Evolutionary conservation across 2,797 vertebrate genomes (phyloP).

Genomic region (Falco cherrug): DNA sequence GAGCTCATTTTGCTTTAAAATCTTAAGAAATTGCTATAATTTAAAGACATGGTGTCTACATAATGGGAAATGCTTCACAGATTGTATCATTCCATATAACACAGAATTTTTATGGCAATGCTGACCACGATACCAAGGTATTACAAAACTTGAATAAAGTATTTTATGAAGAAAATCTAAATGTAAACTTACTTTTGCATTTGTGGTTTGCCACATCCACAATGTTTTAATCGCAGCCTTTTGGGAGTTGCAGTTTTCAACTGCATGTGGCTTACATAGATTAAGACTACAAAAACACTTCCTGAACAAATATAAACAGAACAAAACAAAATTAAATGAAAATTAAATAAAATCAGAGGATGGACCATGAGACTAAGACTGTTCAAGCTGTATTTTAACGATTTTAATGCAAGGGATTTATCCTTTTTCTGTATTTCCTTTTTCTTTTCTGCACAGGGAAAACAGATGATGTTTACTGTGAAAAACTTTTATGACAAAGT

Average conservation of each 20-base stretch:
- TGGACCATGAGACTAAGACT: slow-evolving; percentile 11
- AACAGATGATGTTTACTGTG: slow-evolving; percentile 37
- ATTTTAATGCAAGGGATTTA: not conserved
- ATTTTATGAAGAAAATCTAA: slow-evolving; percentile 61
- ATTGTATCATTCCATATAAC: slow-evolving; percentile 79
- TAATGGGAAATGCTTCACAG: slow-evolving; percentile 82
- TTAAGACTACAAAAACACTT: slow-evolving; percentile 76
- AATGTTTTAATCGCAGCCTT: slow-evolving; percentile 80
- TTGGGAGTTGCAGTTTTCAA: slow-evolving; percentile 83
- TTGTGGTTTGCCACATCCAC: slow-evolving; percentile 78
- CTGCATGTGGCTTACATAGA: slow-evolving; percentile 78
- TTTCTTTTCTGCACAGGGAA: not conserved
- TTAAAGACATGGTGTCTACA: slow-evolving; percentile 81
- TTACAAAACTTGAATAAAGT: slow-evolving; percentile 71
- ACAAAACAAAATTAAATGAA: slow-evolving; percentile 54
- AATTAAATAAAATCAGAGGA: slow-evolving; percentile 46
- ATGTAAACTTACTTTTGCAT: slow-evolving; percentile 78
- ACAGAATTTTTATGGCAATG: slow-evolving; percentile 74
- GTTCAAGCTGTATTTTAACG: slow-evolving; percentile 28
- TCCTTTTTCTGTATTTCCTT: not conserved
- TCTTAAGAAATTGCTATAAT: slow-evolving; percentile 85
- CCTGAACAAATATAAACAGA: slow-evolving; percentile 66
- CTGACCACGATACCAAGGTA: slow-evolving; percentile 73
- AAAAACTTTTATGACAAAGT: slow-evolving; percentile 46
- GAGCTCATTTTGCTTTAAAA: slow-evolving; percentile 86